Base-by-base conservation (phyloP, 2,888 invertebrate species). In the Tenthredo amoena region DNA sequence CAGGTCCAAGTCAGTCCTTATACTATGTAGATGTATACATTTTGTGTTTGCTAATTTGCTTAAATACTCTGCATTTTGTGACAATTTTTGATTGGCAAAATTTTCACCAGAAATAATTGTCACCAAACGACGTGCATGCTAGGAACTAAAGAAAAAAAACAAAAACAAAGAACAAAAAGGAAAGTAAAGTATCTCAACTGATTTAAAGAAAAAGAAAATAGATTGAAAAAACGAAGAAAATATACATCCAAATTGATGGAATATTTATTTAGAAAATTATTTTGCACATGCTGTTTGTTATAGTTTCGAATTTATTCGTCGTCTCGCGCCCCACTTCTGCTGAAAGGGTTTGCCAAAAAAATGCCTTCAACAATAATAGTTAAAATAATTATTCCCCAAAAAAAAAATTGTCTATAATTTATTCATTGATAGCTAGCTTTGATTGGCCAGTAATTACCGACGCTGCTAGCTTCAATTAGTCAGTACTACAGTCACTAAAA, bases 1-100 rank as follows among this genome's bases (percentile, higher is more conserved):
- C 92, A 92, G 91, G 90, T 90, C 90, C 89, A 90, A 89, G 89
- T 90, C 89, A 89, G 90, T 87, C 89, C 91, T 93, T 93, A 92
- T 88, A 72, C 91, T 92, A 93, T 92, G 89, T 91, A 92, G 90
- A 92, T 92, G 92, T 93, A 91, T 92, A 92, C 92, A 91, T 91
- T 91, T 90, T 92, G 91, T 92, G 91, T 91, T 91, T 90, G 91
- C 91, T 92, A 92, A 92, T 93, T 92, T 91, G 92, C 91, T 91
- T 92, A 92, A 91, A 93, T 93, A 93, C 89, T 91, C 90, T 90
- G 91, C 91, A 90, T 91, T 90, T 91, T 89, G 90, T 91, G 91
- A 92, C 91, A 92, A 91, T 88, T 92, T 90, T 91, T 83, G 88
- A 90, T 88, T 91, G 91, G 90, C 90, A 89, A 91, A 91, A 89